phyloP scores from a whole-genome alignment of 2,888 invertebrate genomes.

The Apamea monoglypha region DNA sequence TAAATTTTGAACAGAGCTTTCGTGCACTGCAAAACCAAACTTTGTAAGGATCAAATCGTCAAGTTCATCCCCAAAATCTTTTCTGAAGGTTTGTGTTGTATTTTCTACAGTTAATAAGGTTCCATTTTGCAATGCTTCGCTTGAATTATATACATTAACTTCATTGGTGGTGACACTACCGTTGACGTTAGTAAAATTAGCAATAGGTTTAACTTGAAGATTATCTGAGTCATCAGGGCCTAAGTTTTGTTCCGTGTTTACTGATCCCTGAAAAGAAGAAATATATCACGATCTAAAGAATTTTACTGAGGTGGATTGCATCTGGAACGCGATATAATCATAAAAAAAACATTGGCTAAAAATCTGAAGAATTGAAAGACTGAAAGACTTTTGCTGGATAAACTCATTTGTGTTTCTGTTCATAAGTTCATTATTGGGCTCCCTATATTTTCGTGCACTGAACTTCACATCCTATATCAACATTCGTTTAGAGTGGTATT shows the following conservation, averaged over 20 bases:
- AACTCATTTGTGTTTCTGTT: constrained; percentile 3
- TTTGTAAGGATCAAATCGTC: background rate
- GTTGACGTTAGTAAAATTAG: background rate
- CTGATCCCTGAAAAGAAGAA: constrained; percentile 37
- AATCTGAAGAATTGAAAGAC: too few species aligned
- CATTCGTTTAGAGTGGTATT: background rate
- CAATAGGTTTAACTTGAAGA: constrained; percentile 45
- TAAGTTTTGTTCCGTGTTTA: background rate
- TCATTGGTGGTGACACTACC: background rate
- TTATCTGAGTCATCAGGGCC: constrained; percentile 13
- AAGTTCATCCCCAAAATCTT: background rate
- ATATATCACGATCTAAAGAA: background rate
- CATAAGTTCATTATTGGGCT: background rate
- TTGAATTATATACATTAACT: background rate
- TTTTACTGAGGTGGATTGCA: background rate
- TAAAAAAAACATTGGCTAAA: background rate
- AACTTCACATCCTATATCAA: background rate
- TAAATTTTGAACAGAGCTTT: constrained; percentile 14
- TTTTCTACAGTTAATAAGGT: background rate
- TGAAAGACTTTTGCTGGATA: background rate
- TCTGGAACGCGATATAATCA: background rate
- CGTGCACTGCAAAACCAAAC: background rate
- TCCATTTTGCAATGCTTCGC: background rate
- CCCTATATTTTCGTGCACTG: background rate
- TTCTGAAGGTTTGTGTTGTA: background rate